Evolutionary conservation across 1,140 invertebrate species (phyloP).

Genomic region (Drosophila elegans): DNA sequence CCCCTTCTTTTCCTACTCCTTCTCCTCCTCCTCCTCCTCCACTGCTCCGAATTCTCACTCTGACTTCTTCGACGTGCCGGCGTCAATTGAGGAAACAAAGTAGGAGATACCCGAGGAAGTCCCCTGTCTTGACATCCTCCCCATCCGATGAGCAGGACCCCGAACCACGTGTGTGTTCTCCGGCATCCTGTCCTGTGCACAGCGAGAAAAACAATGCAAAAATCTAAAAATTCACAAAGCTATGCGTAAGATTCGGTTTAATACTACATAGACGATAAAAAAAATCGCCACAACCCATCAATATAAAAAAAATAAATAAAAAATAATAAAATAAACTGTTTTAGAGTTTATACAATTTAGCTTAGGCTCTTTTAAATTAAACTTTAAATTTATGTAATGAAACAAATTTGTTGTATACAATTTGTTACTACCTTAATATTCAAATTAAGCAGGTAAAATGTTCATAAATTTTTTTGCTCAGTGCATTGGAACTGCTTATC

Average conservation of each 20-base stretch:
- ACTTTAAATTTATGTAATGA: too few species aligned
- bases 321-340: too few species aligned
- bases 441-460: too few species aligned
- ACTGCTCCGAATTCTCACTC: conserved; percentile 6
- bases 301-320: too few species aligned
- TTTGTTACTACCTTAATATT: too few species aligned
- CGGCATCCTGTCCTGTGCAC: not conserved
- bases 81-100: conserved; percentile 54
- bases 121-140: conserved; percentile 11
- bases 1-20: not conserved
- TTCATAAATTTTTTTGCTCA: not conserved
- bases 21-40: not conserved
- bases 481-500: conserved; percentile 31
- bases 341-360: too few species aligned
- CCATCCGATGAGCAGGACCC: not conserved
- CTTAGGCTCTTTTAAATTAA: too few species aligned
- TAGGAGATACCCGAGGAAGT: conserved; percentile 24
- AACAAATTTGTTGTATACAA: too few species aligned
- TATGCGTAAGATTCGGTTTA: not conserved
- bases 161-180: conserved; percentile 26
- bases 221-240: too few species aligned
- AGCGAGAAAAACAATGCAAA: not conserved
- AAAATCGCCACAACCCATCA: too few species aligned
- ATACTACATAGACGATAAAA: not conserved
- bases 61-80: conserved; percentile 45